Base-by-base conservation (phyloP, 2,113 vertebrate genomes). In the Cairina moschata region DNA sequence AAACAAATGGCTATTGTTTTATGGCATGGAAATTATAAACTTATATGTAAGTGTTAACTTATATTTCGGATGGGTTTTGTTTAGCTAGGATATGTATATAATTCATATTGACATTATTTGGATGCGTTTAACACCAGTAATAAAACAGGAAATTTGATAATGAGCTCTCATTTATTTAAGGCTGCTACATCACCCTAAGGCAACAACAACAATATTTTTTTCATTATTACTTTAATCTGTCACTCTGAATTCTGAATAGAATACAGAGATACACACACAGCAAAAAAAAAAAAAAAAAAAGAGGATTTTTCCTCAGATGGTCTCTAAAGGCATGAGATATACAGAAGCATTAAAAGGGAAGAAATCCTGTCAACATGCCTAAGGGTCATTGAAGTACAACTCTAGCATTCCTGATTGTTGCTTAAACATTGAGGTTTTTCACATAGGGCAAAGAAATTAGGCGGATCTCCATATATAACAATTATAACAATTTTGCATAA, bases 91-190 rank as follows among this genome's bases (percentile, higher is more conserved):
- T 87, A 38, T 80, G 22, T 46, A 26, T 56, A 50, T 66, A 92
- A 31, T 73, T 91, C 75, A 40, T 56, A 56, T 8, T 54, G 38
- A 28, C n/a, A 63, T 75, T 72, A 73, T 78, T 58, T 85, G 38
- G 20, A 78, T 93, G 90, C 17, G 62, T 92, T 89, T 79, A 93
- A 78, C 18, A 20, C 12, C 42, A 83, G 66, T 38, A 88, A 86
- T 66, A 94, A 91, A 91, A 4, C 8, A 62, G 44, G 59, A 83
- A 80, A 93, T 96, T 93, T 96, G 72, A 71, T 93, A 92, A 93
- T 87, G 25, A 96, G 42, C 16, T 44, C n/a, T 77, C n/a, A 89
- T 94, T 96, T 95, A 14, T 1, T 16, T 92, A 78, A 86, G 40
- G 21, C 52, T 93, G 44, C 17, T 83, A 58, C 63, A 92, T 83